These are phyloP conservation scores for Temnothorax ravouxi DNA, from an alignment of 2,888 invertebrate species.

Conservation along the genomic window DNA sequence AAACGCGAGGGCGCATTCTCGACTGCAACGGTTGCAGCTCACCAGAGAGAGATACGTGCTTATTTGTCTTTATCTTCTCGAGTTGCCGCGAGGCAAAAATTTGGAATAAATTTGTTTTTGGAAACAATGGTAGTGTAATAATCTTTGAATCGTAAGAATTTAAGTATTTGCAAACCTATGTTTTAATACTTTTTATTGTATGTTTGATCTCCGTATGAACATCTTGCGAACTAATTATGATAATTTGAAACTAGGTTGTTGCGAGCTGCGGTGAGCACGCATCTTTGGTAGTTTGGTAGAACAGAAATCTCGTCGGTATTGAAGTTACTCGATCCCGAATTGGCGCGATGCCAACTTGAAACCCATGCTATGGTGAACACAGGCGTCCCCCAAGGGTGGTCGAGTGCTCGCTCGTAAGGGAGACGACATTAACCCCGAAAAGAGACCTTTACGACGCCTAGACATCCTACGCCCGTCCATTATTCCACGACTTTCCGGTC, in stretches of 20 bases:
- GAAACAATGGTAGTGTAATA: conserved; percentile 9
- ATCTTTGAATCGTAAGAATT: not conserved
- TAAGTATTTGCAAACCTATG: not conserved
- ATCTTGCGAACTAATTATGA: not conserved
- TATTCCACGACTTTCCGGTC: conserved; percentile 66
- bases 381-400: conserved; percentile 13
- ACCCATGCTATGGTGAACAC: conserved; percentile 22
- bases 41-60: conserved; percentile 16
- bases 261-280: not conserved
- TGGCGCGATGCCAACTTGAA: conserved; percentile 30
- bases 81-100: conserved; percentile 35
- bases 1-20: conserved; percentile 62
- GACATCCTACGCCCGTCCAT: conserved; percentile 63
- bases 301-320: conserved; percentile 31
- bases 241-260: conserved; percentile 12
- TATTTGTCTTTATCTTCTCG: conserved; percentile 62
- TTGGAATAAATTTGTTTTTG: conserved; percentile 39
- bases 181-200: not conserved
- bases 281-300: not conserved
- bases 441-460: conserved; percentile 49
- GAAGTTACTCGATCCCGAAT: conserved; percentile 26
- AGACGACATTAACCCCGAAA: conserved; percentile 17
- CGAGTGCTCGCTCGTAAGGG: conserved; percentile 30
- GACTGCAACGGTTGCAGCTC: conserved; percentile 54
- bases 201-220: not conserved